Conservation (phyloP, 2,888 invertebrate species). For the Lasioglossum marginatum region DNA sequence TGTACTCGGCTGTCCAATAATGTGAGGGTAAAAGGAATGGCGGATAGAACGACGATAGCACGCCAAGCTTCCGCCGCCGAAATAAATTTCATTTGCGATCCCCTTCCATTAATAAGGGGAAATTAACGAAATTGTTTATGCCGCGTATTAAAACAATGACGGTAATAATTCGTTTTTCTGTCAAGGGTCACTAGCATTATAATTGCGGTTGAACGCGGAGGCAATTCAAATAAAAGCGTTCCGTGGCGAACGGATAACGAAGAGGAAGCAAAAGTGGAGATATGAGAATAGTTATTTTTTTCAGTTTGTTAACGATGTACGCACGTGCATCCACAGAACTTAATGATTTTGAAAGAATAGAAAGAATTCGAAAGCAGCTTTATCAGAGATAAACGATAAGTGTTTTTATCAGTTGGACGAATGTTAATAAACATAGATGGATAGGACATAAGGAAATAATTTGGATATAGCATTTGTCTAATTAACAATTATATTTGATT, state of each 20-base stretch:
- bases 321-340: too few species aligned
- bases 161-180: constrained; percentile 66
- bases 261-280: not conserved
- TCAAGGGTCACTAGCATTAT: constrained; percentile 29
- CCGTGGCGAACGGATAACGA: constrained; percentile 8
- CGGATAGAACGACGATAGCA: not conserved
- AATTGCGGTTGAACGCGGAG: constrained; percentile 43
- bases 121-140: constrained; percentile 67
- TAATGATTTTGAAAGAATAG: not conserved
- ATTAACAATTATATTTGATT: not conserved
- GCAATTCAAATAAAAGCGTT: constrained; percentile 31
- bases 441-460: not conserved
- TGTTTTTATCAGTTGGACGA: not conserved
- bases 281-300: constrained; percentile 9
- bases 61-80: not conserved
- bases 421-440: not conserved
- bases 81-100: constrained; percentile 48
- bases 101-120: constrained; percentile 52
- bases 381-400: not conserved
- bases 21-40: not conserved
- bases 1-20: not conserved
- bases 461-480: not conserved
- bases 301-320: constrained; percentile 19
- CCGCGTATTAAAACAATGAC: constrained; percentile 50
- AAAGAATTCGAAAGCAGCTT: not conserved